Conservation (phyloP, 2,797 vertebrate species). For the Xenops minutus region DNA sequence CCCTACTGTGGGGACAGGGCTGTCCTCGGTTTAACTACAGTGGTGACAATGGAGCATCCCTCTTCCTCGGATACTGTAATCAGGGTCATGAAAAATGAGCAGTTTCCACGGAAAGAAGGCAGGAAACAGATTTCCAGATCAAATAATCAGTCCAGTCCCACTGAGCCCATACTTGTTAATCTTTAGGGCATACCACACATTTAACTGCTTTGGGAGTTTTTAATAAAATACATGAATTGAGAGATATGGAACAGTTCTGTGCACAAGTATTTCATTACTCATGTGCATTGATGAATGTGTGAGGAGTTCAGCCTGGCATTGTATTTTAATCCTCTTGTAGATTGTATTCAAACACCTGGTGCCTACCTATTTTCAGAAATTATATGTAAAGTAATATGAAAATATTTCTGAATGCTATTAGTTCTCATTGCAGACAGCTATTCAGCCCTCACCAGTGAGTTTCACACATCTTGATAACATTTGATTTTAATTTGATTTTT, state of each 20-base stretch:
- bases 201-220: not conserved
- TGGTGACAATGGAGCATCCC: too few relatives aligned
- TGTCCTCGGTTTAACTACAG: too few relatives aligned
- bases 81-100: accelerated
- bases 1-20: too few relatives aligned
- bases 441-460: not conserved
- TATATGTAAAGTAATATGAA: not conserved
- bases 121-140: not conserved
- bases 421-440: conserved; percentile 2
- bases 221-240: not conserved
- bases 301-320: not conserved
- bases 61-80: not conserved
- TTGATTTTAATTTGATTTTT: not conserved
- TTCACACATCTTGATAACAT: conserved; percentile 3
- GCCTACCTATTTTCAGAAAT: not conserved
- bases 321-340: not conserved
- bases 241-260: not conserved
- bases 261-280: not conserved
- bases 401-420: conserved; percentile 27
- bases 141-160: not conserved
- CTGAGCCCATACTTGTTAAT: not conserved
- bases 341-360: not conserved
- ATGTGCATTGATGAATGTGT: not conserved
- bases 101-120: not conserved
- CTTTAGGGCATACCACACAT: not conserved